Percentiles rank a stretch among this genome's conserved stretches.
Conservation (phyloP, 2,888 invertebrate species). For the Mythimna pallens region DNA sequence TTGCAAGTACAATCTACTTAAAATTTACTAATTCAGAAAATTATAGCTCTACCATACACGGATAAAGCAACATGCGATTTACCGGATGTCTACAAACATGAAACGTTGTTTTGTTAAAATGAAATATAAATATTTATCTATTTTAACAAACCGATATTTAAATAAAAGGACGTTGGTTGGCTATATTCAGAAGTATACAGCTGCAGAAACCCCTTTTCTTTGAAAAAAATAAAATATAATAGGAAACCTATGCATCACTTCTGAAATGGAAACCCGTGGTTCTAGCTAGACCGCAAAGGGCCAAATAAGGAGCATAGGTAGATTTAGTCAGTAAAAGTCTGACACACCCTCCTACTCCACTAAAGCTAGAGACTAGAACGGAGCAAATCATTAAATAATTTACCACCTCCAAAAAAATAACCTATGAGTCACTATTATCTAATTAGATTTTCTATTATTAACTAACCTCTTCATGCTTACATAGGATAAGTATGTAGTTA, state of each 20-base stretch:
- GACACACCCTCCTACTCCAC: too few relatives aligned
- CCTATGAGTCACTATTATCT: background rate
- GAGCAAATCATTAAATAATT: too few relatives aligned
- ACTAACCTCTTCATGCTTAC: background rate
- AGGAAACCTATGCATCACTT: background rate
- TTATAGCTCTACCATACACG: background rate
- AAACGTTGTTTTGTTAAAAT: background rate
- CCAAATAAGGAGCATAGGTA: too few relatives aligned
- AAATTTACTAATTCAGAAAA: background rate
- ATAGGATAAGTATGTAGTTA: too few relatives aligned
- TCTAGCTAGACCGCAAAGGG: too few relatives aligned
- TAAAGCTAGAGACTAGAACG: too few relatives aligned
- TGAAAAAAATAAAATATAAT: background rate
- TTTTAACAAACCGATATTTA: background rate
- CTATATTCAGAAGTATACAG: background rate
- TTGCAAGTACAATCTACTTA: background rate
- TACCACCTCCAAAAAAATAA: too few relatives aligned
- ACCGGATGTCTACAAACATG: slow-evolving; percentile 3
- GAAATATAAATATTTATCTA: background rate
- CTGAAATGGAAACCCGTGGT: too few relatives aligned
- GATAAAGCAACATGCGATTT: background rate
- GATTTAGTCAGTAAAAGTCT: too few relatives aligned
- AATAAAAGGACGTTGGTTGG: background rate
- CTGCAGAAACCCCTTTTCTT: background rate
- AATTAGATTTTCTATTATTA: background rate